Percentiles rank a stretch among this genome's conserved stretches.
Evolutionary conservation across 2,888 invertebrate species (phyloP).

Genomic region (Nomada hirtipes): DNA sequence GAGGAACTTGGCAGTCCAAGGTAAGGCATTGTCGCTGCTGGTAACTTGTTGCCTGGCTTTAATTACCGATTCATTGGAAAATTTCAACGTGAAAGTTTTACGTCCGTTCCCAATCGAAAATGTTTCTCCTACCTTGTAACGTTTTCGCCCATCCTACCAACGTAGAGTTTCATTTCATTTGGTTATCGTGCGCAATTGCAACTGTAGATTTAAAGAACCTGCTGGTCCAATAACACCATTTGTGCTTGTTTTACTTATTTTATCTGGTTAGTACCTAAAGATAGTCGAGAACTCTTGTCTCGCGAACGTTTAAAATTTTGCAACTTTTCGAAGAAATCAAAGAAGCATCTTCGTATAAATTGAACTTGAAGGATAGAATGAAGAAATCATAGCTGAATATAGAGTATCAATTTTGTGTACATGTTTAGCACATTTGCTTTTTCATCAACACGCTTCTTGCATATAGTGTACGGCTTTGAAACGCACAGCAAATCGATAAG

Average conservation of each 20-base stretch:
- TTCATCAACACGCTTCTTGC: neutral
- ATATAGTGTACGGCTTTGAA: neutral
- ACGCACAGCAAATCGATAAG: constrained; percentile 31
- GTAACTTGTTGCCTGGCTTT: neutral
- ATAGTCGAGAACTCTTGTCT: too few relatives aligned
- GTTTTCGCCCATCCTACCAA: constrained; percentile 1
- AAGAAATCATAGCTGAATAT: neutral
- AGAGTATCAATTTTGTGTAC: neutral
- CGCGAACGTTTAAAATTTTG: neutral
- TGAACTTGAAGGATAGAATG: neutral
- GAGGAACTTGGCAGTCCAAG: constrained; percentile 66
- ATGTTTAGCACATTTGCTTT: neutral
- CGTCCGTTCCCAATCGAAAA: neutral
- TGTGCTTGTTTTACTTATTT: too few relatives aligned
- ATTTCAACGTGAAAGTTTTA: neutral
- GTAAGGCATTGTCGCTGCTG: constrained; percentile 59
- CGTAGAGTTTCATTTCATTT: constrained; percentile 7
- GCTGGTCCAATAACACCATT: neutral
- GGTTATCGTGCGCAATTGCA: constrained; percentile 3
- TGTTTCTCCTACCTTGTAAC: constrained; percentile 7
- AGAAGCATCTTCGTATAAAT: neutral
- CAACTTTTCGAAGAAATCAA: neutral
- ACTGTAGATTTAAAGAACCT: neutral
- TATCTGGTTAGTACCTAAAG: too few relatives aligned
- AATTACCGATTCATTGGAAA: neutral